phyloP scores from a whole-genome alignment of 2,797 vertebrate species.

The Galaxias olidus region DNA sequence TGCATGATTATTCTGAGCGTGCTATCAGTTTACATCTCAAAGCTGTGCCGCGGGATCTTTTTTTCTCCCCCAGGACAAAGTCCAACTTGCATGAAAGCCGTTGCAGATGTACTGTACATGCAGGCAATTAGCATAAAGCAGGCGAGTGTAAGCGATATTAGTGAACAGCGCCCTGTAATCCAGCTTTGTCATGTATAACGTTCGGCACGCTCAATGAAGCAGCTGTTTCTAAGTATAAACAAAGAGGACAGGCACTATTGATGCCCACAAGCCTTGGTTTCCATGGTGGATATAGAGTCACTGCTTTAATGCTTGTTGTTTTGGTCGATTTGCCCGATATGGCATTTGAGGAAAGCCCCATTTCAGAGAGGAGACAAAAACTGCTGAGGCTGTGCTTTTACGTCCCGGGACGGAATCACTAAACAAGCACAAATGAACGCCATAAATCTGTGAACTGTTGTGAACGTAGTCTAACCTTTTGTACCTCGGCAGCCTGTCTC shows the following conservation, averaged over 20 bases:
- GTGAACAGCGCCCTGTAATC: conserved; percentile 63
- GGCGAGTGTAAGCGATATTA: conserved; percentile 62
- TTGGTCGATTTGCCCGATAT: conserved; percentile 59
- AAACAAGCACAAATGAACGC: conserved; percentile 56
- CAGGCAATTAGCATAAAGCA: conserved; percentile 63
- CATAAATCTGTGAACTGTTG: conserved; percentile 48
- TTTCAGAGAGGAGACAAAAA: conserved; percentile 42
- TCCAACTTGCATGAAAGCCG: conserved; percentile 65
- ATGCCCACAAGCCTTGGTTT: conserved; percentile 47
- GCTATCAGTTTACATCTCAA: conserved; percentile 58
- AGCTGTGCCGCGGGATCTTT: conserved; percentile 50
- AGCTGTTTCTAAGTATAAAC: conserved; percentile 71
- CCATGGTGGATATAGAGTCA: conserved; percentile 61
- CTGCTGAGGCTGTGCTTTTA: conserved; percentile 51
- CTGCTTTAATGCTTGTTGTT: conserved; percentile 60
- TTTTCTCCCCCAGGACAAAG: conserved; percentile 35
- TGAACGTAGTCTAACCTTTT: conserved; percentile 30
- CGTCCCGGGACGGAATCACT: conserved; percentile 62
- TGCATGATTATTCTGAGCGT: conserved; percentile 52
- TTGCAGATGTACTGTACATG: conserved; percentile 47
- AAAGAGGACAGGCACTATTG: conserved; percentile 45
- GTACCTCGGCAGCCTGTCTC: neutral
- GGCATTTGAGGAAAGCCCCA: conserved; percentile 60
- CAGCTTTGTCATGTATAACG: conserved; percentile 66
- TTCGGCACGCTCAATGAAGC: conserved; percentile 45